Percentiles rank a stretch among this genome's conserved stretches.
These are phyloP conservation scores for Neodiprion pinetum DNA, from an alignment of 1,140 invertebrate genomes.

Conservation along the genomic window DNA sequence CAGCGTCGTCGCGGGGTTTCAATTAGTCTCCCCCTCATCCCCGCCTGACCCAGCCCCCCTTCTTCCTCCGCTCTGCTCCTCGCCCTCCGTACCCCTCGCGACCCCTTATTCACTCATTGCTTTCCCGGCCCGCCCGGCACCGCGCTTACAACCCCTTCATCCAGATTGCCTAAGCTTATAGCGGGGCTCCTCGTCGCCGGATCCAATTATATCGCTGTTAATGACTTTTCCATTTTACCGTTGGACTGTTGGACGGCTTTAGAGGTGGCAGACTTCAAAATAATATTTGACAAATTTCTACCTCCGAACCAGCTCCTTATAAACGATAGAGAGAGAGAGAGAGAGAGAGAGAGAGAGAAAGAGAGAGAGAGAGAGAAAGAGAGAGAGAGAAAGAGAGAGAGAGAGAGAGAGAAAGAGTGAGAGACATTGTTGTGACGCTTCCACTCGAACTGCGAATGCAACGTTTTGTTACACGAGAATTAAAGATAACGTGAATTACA, in stretches of 20 bases:
- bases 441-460: neutral
- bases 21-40: slow-evolving; percentile 47
- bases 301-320: too few relatives aligned
- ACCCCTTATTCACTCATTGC: slow-evolving; percentile 25
- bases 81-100: slow-evolving; percentile 39
- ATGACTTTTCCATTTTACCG: slow-evolving; percentile 9
- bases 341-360: neutral
- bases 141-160: slow-evolving; percentile 8
- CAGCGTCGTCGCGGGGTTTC: slow-evolving; percentile 50
- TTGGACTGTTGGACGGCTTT: neutral
- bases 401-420: neutral
- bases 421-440: neutral
- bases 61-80: slow-evolving; percentile 26
- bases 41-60: neutral
- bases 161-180: slow-evolving; percentile 15
- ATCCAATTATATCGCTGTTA: slow-evolving; percentile 14
- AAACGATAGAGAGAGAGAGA: neutral
- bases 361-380: neutral
- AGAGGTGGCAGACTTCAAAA: neutral
- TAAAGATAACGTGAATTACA: too few relatives aligned
- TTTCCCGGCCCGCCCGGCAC: neutral
- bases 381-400: neutral
- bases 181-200: neutral
- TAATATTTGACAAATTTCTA: slow-evolving; percentile 10
- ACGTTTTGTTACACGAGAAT: too few relatives aligned